Percentiles rank a stretch among this genome's conserved stretches.
phyloP scores from a whole-genome alignment of 2,797 vertebrate genomes.

The Lycodopsis pacificus region DNA sequence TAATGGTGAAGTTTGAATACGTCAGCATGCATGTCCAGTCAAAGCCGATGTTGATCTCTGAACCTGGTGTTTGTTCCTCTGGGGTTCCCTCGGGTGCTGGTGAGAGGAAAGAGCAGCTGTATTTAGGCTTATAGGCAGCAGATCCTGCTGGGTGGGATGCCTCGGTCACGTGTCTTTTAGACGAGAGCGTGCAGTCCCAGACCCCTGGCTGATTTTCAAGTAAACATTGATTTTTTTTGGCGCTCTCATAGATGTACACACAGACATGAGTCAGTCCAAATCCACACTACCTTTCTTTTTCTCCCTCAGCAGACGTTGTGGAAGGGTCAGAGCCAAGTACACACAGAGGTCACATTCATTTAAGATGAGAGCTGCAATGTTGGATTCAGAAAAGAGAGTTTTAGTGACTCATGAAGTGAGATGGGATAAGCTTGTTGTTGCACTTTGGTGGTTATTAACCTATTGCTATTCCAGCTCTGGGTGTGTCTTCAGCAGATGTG shows the following conservation, averaged over 20 bases:
- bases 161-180: conserved; percentile 31
- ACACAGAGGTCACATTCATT: conserved; percentile 41
- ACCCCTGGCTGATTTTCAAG: conserved; percentile 38
- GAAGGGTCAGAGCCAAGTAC: conserved; percentile 44
- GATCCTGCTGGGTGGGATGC: conserved; percentile 36
- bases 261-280: conserved; percentile 36
- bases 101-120: conserved; percentile 44
- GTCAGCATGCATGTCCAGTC: conserved; percentile 15
- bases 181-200: conserved; percentile 28
- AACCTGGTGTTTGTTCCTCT: conserved; percentile 10
- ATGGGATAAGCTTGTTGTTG: conserved; percentile 26
- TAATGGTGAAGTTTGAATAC: conserved; percentile 3
- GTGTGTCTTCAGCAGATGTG: conserved; percentile 47
- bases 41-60: background rate
- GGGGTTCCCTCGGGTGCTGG: conserved; percentile 3
- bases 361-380: conserved; percentile 33
- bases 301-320: conserved; percentile 19
- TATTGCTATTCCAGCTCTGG: conserved; percentile 27
- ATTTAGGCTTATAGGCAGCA: conserved; percentile 33
- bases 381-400: conserved; percentile 40
- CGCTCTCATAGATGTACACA: conserved; percentile 36
- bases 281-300: background rate
- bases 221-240: conserved; percentile 56
- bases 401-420: conserved; percentile 2
- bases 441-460: conserved; percentile 25